These are phyloP conservation scores for Dicentrarchus labrax DNA, from an alignment of 2,113 vertebrate species.

Conservation along the genomic window DNA sequence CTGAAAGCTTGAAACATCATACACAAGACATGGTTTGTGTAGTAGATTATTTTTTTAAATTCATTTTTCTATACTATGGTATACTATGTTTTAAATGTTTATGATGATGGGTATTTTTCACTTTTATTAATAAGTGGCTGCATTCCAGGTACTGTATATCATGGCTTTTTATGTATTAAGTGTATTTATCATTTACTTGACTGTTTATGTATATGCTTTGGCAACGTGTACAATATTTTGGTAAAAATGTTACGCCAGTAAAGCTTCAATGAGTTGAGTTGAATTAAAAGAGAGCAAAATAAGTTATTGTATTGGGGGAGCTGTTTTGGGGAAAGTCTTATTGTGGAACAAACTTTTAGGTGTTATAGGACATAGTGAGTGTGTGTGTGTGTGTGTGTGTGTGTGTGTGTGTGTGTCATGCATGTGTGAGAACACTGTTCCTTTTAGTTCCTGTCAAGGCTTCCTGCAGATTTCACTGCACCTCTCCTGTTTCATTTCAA, in stretches of 20 bases:
- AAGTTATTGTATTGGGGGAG: not conserved
- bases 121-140: not conserved
- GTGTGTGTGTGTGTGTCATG: not conserved
- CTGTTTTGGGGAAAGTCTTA: not conserved
- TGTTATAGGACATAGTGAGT: not conserved
- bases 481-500: constrained; percentile 46
- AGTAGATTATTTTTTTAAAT: not conserved
- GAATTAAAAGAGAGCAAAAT: not conserved
- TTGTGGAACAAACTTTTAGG: not conserved
- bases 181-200: not conserved
- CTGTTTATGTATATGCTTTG: not conserved
- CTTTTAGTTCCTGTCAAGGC: constrained; percentile 28
- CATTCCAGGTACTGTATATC: not conserved
- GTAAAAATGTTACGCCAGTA: not conserved
- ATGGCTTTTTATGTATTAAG: too few species aligned
- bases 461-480: constrained; percentile 53
- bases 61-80: not conserved
- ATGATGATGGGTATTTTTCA: not conserved
- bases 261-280: not conserved
- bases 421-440: constrained; percentile 9
- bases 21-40: not conserved
- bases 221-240: not conserved
- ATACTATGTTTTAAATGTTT: not conserved
- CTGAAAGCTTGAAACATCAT: not conserved
- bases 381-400: not conserved